These are phyloP conservation scores for Thysanoteuthis rhombus DNA, from an alignment of 2,888 invertebrate genomes.

Conservation along the genomic window DNA sequence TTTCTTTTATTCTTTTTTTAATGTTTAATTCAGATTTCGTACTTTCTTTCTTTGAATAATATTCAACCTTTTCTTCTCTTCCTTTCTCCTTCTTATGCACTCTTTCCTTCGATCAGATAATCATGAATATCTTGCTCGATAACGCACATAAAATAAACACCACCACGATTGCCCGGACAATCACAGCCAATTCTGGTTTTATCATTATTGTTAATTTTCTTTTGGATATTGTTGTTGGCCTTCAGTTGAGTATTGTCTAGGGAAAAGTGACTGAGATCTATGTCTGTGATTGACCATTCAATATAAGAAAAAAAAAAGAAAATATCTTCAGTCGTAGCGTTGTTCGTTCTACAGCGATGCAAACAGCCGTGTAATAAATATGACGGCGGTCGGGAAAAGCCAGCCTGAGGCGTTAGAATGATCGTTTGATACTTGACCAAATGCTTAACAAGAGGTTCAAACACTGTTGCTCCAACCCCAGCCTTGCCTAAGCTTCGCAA, in stretches of 20 bases:
- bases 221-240: background rate
- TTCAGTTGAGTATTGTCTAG: background rate
- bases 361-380: background rate
- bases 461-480: background rate
- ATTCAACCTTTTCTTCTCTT: background rate
- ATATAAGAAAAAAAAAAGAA: background rate
- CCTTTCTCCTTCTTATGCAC: background rate
- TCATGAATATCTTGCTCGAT: background rate
- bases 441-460: background rate
- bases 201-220: background rate
- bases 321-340: background rate
- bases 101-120: background rate
- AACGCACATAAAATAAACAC: background rate
- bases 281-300: background rate
- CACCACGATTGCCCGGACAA: background rate
- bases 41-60: background rate
- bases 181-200: background rate
- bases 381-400: background rate
- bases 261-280: background rate
- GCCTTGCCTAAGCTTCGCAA: background rate
- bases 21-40: background rate
- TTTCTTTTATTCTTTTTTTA: background rate
- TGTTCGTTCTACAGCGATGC: background rate
- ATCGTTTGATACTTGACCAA: conserved; percentile 12
- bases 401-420: background rate